phyloP scores from a whole-genome alignment of 2,888 invertebrate genomes.

The Drosophila tanythrix region DNA sequence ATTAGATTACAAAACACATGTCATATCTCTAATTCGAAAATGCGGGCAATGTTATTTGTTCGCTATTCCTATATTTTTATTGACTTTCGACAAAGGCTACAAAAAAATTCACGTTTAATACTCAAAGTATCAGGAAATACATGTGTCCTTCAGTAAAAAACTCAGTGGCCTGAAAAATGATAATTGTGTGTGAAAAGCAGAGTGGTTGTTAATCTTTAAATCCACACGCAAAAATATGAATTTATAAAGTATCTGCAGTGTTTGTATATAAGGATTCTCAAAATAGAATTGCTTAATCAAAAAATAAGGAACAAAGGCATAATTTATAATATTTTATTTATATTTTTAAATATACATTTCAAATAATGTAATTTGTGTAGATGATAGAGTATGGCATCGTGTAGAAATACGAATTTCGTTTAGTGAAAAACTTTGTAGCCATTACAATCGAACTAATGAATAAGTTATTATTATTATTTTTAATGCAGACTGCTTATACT shows the following conservation, averaged over 20 bases:
- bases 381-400: background rate
- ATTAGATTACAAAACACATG: background rate
- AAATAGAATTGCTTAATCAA: background rate
- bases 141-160: background rate
- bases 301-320: background rate
- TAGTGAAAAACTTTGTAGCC: background rate
- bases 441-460: background rate
- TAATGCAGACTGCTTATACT: background rate
- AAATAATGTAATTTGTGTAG: background rate
- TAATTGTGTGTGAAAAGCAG: background rate
- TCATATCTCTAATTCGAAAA: background rate
- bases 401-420: background rate
- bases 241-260: background rate
- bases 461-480: too few relatives aligned
- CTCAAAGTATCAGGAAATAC: background rate
- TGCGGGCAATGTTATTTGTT: background rate
- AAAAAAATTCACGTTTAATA: background rate
- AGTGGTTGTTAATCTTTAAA: background rate
- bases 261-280: background rate
- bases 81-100: background rate
- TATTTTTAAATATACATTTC: background rate
- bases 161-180: too few relatives aligned
- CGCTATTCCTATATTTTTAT: background rate
- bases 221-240: background rate
- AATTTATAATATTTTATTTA: too few relatives aligned